Percentiles rank a stretch among this genome's conserved stretches.
Conservation (phyloP, 2,113 vertebrate genomes). For the Pyrgilauda ruficollis region DNA sequence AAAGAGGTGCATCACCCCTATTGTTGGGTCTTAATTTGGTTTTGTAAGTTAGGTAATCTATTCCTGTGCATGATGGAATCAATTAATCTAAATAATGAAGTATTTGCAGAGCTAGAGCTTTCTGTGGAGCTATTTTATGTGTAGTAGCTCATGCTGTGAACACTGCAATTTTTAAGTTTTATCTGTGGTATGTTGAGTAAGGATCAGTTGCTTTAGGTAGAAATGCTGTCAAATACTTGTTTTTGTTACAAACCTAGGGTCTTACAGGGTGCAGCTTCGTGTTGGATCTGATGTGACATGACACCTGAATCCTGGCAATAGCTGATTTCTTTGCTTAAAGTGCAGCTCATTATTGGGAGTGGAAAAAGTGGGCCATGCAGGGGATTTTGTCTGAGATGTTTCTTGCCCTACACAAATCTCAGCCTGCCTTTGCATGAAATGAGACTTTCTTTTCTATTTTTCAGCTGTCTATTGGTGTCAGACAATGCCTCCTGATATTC, state of each 20-base stretch:
- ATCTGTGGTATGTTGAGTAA: neutral
- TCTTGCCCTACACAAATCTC: neutral
- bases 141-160: neutral
- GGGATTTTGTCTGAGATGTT: neutral
- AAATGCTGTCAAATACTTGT: neutral
- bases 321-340: neutral
- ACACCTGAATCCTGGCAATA: neutral
- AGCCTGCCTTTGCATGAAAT: neutral
- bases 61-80: neutral
- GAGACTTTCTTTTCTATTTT: neutral
- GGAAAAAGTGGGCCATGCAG: neutral
- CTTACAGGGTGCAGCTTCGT: neutral
- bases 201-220: neutral
- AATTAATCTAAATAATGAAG: neutral
- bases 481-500: neutral
- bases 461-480: fast-evolving
- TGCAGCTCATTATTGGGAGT: neutral
- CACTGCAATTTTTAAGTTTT: fast-evolving
- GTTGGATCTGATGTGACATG: neutral
- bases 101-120: neutral
- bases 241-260: neutral
- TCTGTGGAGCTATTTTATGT: neutral
- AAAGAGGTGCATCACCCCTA: neutral
- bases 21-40: neutral
- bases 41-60: neutral